Percentiles rank a stretch among this genome's conserved stretches.
Evolutionary conservation across 2,888 invertebrate species (phyloP).

Genomic region (Baronia brevicornis): DNA sequence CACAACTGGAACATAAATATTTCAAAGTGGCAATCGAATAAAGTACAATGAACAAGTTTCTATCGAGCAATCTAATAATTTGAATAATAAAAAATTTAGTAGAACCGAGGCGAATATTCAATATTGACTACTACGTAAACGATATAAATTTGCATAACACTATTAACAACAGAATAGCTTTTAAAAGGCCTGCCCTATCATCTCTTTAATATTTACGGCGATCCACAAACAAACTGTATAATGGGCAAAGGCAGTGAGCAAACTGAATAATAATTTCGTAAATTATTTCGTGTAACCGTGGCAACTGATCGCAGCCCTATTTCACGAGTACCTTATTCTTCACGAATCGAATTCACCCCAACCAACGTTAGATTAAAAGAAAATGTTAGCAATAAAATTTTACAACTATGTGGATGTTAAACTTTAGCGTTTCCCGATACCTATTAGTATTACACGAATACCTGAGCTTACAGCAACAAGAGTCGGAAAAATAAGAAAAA

Average conservation of each 20-base stretch:
- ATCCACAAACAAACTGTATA: conserved; percentile 7
- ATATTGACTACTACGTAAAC: too few species aligned
- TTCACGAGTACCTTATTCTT: conserved; percentile 6
- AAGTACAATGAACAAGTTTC: too few species aligned
- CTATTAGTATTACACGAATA: conserved; percentile 31
- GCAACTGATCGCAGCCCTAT: not conserved
- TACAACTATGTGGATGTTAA: conserved; percentile 37
- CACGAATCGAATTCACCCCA: conserved; percentile 11
- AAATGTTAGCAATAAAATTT: conserved; percentile 45
- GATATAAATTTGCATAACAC: too few species aligned
- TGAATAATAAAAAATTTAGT: too few species aligned
- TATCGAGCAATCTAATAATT: too few species aligned
- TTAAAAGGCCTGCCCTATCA: too few species aligned
- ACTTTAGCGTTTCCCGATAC: conserved; percentile 48
- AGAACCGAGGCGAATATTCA: too few species aligned
- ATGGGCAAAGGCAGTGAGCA: conserved; percentile 1
- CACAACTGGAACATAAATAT: too few species aligned
- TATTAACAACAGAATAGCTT: too few species aligned
- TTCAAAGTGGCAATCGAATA: too few species aligned
- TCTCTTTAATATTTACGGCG: too few species aligned
- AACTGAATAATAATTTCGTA: conserved; percentile 2
- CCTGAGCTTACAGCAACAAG: conserved; percentile 20
- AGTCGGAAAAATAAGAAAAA: conserved; percentile 7
- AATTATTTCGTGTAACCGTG: not conserved
- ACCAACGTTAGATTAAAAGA: conserved; percentile 35